These are phyloP conservation scores for Sciurus niger DNA, from an alignment of 2,113 vertebrate species.

Conservation along the genomic window DNA sequence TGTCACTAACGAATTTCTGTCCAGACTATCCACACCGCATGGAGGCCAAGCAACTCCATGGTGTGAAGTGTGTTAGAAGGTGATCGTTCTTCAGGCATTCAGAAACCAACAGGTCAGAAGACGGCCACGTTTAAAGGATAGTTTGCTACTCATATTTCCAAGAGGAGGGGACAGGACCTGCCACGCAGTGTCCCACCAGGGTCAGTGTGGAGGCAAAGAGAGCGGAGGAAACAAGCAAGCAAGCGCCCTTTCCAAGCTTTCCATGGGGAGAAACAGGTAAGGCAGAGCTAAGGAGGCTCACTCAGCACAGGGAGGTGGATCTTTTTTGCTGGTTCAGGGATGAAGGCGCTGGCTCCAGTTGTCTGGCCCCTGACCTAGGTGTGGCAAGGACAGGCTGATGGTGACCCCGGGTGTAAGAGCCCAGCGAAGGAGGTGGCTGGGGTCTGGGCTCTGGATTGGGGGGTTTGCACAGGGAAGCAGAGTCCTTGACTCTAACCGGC, in stretches of 20 bases:
- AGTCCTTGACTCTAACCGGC: neutral
- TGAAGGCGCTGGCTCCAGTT: neutral
- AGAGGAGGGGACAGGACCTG: neutral
- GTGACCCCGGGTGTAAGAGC: no score
- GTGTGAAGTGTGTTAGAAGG: neutral
- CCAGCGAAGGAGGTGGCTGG: neutral
- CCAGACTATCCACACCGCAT: no score
- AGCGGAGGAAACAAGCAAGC: neutral
- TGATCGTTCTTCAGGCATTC: neutral
- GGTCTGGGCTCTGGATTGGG: no score
- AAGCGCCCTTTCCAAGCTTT: neutral
- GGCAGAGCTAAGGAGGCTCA: neutral
- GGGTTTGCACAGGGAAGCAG: no score
- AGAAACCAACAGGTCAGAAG: neutral
- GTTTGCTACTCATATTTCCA: neutral
- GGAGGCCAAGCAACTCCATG: neutral
- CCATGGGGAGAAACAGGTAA: neutral
- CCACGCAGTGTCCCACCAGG: accelerated
- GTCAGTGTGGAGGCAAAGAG: neutral
- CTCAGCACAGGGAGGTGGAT: neutral
- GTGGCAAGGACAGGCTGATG: neutral
- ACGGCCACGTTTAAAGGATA: neutral
- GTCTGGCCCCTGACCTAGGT: neutral
- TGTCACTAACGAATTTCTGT: neutral
- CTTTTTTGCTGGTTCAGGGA: no score